A percentile compares a stretch with the other conserved stretches of the same genome.
Evolutionary conservation across 2,797 vertebrate genomes (phyloP).

Genomic region (Lagocephalus sceleratus): DNA sequence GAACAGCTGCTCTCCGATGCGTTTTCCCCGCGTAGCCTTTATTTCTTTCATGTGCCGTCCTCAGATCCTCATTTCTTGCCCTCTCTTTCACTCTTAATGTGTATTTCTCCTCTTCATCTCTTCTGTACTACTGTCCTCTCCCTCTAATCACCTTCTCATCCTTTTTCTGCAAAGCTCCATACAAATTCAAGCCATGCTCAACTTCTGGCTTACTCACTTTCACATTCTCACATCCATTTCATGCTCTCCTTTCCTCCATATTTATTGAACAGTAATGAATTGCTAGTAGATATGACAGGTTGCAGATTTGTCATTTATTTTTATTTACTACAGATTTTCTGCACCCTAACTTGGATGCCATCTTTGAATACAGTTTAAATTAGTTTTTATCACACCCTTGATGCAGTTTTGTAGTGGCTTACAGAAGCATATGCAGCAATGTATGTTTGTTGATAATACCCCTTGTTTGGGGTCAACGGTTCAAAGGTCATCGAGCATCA

Average conservation of each 20-base stretch:
- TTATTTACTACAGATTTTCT: constrained; percentile 30
- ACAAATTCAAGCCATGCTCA: constrained; percentile 24
- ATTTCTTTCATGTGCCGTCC: too few species aligned
- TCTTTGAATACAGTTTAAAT: constrained; percentile 26
- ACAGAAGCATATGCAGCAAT: constrained; percentile 22
- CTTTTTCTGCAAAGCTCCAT: constrained; percentile 50
- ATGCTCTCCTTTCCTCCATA: constrained; percentile 25
- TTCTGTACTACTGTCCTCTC: constrained; percentile 43
- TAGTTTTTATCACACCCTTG: constrained; percentile 24
- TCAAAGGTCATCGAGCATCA: too few species aligned
- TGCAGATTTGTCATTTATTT: constrained; percentile 1
- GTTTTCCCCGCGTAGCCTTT: too few species aligned
- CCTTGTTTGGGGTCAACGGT: too few species aligned
- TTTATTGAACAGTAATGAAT: too few species aligned
- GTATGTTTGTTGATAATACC: too few species aligned
- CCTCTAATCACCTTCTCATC: constrained; percentile 53
- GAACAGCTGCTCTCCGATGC: too few species aligned
- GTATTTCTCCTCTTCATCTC: constrained; percentile 36
- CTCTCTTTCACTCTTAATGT: constrained; percentile 11
- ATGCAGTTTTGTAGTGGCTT: constrained; percentile 40
- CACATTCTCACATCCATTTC: too few species aligned
- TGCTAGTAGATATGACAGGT: too few species aligned
- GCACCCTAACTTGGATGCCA: constrained; percentile 27
- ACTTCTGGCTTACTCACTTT: constrained; percentile 10
- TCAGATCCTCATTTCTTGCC: constrained; percentile 5